phyloP scores from a whole-genome alignment of 2,797 vertebrate genomes.

The Enteromius anoplus region DNA sequence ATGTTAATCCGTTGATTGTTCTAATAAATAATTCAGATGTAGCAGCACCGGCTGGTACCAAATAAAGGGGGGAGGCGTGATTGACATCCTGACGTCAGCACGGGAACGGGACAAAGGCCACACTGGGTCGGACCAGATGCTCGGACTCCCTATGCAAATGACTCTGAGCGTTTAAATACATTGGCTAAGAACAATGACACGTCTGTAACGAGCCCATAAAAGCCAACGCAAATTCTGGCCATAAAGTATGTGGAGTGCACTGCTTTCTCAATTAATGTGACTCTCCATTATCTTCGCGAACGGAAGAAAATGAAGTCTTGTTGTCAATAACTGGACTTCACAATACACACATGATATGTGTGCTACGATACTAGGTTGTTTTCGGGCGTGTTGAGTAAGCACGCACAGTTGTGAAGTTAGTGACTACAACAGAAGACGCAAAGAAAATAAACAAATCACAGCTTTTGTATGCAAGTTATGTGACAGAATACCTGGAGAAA shows the following conservation, averaged over 20 bases:
- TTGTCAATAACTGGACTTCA: background rate
- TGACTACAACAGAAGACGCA: background rate
- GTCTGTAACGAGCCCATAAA: constrained; percentile 39
- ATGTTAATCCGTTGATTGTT: constrained; percentile 12
- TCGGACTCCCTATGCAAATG: constrained; percentile 59
- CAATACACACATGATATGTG: background rate
- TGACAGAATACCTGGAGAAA: background rate
- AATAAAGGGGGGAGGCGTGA: constrained; percentile 13
- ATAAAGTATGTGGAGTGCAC: constrained; percentile 24
- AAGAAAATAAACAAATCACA: background rate
- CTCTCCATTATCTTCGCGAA: background rate
- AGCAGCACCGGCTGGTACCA: constrained; percentile 36
- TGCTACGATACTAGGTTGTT: background rate
- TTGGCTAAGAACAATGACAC: constrained; percentile 52
- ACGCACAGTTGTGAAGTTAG: background rate
- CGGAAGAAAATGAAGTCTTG: background rate
- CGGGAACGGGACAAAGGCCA: constrained; percentile 55
- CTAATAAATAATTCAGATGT: constrained; percentile 43
- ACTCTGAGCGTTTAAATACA: constrained; percentile 32
- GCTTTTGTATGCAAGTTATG: background rate
- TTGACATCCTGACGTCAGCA: constrained; percentile 54
- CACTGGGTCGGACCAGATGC: constrained; percentile 59
- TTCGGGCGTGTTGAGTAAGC: background rate
- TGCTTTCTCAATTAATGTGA: constrained; percentile 23
- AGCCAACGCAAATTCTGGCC: constrained; percentile 42